A percentile compares a stretch with the other conserved stretches of the same genome.
Evolutionary conservation across 2,797 vertebrate species (phyloP).

Genomic region (Cygnus olor): DNA sequence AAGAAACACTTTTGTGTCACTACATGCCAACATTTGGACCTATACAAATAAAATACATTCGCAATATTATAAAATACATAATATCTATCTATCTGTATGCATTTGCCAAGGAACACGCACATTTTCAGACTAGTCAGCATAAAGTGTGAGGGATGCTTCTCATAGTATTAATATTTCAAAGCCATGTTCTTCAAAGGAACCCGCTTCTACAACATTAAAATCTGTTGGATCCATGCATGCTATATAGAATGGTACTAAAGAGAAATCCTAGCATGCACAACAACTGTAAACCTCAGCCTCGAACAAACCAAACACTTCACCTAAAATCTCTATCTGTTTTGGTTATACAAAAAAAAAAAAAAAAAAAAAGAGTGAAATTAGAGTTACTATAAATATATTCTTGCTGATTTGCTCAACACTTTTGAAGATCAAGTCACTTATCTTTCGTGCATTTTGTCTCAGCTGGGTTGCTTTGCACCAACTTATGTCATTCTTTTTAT

Average conservation of each 20-base stretch:
- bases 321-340: not conserved
- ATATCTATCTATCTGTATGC: no score
- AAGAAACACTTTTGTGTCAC: not conserved
- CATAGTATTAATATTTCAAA: not conserved
- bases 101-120: not conserved
- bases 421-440: not conserved
- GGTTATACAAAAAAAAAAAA: not conserved
- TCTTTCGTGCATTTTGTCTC: not conserved
- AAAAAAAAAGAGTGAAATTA: not conserved
- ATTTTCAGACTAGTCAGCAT: not conserved
- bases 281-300: not conserved
- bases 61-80: not conserved
- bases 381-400: not conserved
- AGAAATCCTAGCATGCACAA: not conserved
- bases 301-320: not conserved
- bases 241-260: not conserved
- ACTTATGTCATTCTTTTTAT: not conserved
- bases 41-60: not conserved
- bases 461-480: not conserved
- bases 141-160: not conserved
- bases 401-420: not conserved
- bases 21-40: not conserved
- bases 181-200: not conserved
- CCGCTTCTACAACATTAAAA: not conserved
- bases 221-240: not conserved